Evolutionary conservation across 2,113 vertebrate species (phyloP), one percentile per base, ranked within the genome.

Genomic region (Larimichthys crocea): DNA sequence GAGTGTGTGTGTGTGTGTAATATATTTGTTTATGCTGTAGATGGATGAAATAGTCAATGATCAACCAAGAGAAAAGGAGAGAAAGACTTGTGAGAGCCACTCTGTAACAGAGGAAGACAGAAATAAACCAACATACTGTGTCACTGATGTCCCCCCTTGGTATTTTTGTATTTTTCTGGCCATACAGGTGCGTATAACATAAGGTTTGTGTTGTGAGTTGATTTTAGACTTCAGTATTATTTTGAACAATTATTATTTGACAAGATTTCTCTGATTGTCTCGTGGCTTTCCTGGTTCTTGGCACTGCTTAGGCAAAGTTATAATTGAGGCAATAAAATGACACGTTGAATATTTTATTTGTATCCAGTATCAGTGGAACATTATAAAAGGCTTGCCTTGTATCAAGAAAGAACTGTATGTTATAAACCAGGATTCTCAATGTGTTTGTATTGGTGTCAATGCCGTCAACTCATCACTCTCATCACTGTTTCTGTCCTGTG

Each of bases 121-220:
- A 26, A 91, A 87, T 68, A 95, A 92, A 46, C 91, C 96, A 35
- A 88, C 90, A 17, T 98, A 98, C 17, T 67, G 88, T 2, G 76
- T 99, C 78, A 96, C 95, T 0, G 97, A 99, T 0, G 76, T 93
- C 10, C 98, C 97, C 0, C 96, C 97, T 0, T 99, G 97, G 98
- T 95, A 98, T 83, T 93, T 99, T n/a, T 98, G 97, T 83, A 91
- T 97, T 86, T 91, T 99, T 75, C 80, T 99, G 87, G 97, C 97
- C 24, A 90, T 97, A 89, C 98, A 99, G 97, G 97, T 91, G 68
- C 14, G 83, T 84, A 60, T 55, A 11, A 15, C 12, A 60, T 50
- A 14, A 15, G 8, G 24, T 3, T 19, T 20, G 15, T 48, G 40
- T 15, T 40, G 5, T 40, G 3, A 15, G 44, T 22, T 26, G 22